A percentile compares a stretch with the other conserved stretches of the same genome.
phyloP scores from a whole-genome alignment of 2,113 vertebrate genomes.

The Xenotilapia flavipinnis region DNA sequence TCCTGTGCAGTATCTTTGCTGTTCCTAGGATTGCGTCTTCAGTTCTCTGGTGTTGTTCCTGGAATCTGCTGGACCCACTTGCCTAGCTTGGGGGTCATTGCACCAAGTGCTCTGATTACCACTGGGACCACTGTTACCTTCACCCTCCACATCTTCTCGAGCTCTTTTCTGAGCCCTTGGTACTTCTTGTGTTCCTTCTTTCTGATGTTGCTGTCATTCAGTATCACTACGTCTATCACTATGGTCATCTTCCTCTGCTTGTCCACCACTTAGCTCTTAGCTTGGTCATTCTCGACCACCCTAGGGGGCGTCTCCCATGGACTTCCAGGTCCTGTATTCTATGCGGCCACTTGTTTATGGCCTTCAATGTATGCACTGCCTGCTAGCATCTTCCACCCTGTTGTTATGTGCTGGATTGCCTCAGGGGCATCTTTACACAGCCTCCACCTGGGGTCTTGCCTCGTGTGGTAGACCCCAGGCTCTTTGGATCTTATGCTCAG shows the following conservation, averaged over 20 bases:
- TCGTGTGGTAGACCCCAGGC: not conserved
- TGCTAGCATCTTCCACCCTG: not conserved
- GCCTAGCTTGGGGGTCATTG: not conserved
- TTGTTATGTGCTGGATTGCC: not conserved
- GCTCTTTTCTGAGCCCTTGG: not conserved
- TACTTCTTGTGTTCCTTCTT: not conserved
- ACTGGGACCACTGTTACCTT: not conserved
- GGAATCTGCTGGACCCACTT: not conserved
- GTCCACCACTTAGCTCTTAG: not conserved
- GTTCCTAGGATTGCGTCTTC: not conserved
- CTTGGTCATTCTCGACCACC: not conserved
- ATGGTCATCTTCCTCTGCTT: not conserved
- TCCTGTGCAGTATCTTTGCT: not conserved
- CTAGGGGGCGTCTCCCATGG: not conserved
- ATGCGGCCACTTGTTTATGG: not conserved
- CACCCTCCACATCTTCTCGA: not conserved
- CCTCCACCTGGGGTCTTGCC: not conserved
- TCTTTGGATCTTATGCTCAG: not conserved
- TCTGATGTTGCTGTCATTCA: not conserved
- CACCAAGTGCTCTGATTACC: not conserved
- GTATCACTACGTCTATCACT: not conserved
- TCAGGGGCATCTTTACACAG: rapidly evolving
- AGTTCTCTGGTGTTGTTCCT: not conserved
- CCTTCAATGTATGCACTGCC: not conserved
- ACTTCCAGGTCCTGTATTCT: not conserved